Base-by-base conservation (phyloP, 2,113 vertebrate species). In the Catharus bicknelli region DNA sequence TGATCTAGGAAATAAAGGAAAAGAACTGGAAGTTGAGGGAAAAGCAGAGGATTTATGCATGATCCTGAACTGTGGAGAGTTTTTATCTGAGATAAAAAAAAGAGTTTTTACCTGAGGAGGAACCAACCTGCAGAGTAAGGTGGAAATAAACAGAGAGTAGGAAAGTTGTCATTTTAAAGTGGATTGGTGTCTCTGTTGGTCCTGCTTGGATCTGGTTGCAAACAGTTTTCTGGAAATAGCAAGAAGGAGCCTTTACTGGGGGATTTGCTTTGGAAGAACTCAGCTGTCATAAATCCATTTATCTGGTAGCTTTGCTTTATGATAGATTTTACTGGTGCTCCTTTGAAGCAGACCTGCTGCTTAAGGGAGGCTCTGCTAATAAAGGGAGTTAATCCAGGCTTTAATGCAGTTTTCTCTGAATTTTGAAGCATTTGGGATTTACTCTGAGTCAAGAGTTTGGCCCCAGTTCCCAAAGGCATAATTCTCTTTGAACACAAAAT, bases 211-310 rank as follows among this genome's bases (percentile, higher is more conserved):
- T 91, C 54, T 79, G 62, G 9, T 3, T 66, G 42, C 51, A 83
- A 57, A 75, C 10, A 0, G 2, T 19, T 47, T 68, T 54, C 53
- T 73, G 89, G 79, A 58, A 90, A 78, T 36, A 76, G 59, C 70
- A 67, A 40, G 58, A 54, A 10, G 6, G 42, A 79, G 40, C 9
- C 42, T 78, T 66, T 51, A 4, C 19, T 34, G 32, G 25, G 48
- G 5, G 5, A 3, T 32, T 61, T 20, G n/a, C 67, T 86, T 62
- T 25, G 22, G 30, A 54, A 58, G 38, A 57, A 9, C 38, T 59
- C 50, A 8, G 48, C 74, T 15, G 4, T 21, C 29, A 7, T 10
- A 32, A 83, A 27, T 27, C 16, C 42, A 29, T 0, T 0, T 13
- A 2, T 16, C 32, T 19, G 16, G 11, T 14, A 27, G 72, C 47